Base-by-base conservation (phyloP, 2,888 invertebrate species). In the Bellardia bayeri region DNA sequence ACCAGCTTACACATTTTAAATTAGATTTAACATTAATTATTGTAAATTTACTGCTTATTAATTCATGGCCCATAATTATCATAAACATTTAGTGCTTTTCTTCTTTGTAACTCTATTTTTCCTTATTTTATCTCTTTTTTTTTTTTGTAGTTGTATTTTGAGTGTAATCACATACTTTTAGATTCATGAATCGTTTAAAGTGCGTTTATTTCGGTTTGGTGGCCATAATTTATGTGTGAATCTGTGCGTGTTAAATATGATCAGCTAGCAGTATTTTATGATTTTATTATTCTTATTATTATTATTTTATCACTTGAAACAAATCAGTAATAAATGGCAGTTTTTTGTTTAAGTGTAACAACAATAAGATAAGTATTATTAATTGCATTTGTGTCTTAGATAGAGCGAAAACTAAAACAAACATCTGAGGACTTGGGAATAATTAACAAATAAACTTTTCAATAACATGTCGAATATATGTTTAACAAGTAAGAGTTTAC, bases 161-260 rank as follows among this genome's bases (percentile, higher is more conserved):
- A 42, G 4, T 4, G 40, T 42, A 42, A 42, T 66, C 14, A 76
- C 9, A 23, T 23, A 23, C 13, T 51, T 75, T 33, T 14, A 3
- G 63, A 75, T 40, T 64, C 9, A 8, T 64, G 23, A 64, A 51
- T 40, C 30, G 9, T 30, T 51, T 9, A 64, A 78, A 68, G 56
- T 78, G 78, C 78, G 66, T 78, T 68, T 45, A 45, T 13, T 45
- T 16, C n/a, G 42, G 40, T 42, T 56, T 51, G 23, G 14, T 14
- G 42, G 40, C 11, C 58, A 69, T 68, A 58, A 69, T 58, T 79
- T 79, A 68, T 68, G 68, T 45, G 58, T 58, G 68, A 69, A 58
- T 49, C 16, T 69, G 13, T 69, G 79, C 79, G 68, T 79, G 79
- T 69, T 69, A 45, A 79, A 45, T 56, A 8, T 33, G 68, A 79